These are phyloP conservation scores for Anhinga anhinga DNA, from an alignment of 2,113 vertebrate genomes.

Conservation along the genomic window DNA sequence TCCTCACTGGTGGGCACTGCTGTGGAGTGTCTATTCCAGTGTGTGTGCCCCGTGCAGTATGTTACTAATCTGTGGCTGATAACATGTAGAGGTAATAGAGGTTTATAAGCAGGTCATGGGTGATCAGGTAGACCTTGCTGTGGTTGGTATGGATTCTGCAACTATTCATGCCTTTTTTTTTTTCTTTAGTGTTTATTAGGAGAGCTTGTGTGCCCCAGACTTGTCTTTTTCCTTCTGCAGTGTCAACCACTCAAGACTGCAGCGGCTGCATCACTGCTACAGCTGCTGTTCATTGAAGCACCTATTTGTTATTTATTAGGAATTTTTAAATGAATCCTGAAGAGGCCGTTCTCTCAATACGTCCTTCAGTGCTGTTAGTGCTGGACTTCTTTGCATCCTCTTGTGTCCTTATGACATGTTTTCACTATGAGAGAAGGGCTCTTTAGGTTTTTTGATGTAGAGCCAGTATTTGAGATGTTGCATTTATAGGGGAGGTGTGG, in stretches of 20 bases:
- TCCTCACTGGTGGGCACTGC: neutral
- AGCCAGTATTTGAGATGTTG: neutral
- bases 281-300: neutral
- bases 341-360: neutral
- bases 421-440: neutral
- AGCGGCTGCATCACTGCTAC: neutral
- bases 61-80: neutral
- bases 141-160: neutral
- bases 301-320: neutral
- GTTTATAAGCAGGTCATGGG: neutral
- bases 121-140: neutral
- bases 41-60: rapidly evolving
- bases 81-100: neutral
- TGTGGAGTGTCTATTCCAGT: neutral
- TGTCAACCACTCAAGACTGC: neutral
- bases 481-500: neutral
- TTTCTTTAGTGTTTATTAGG: neutral
- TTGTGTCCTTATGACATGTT: neutral
- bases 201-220: neutral
- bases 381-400: neutral
- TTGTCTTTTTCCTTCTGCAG: neutral
- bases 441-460: neutral
- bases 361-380: neutral
- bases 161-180: neutral
- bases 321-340: neutral